Percentiles rank a stretch among this genome's conserved stretches.
These are phyloP conservation scores for Pterois miles DNA, from an alignment of 2,797 vertebrate genomes.

Conservation along the genomic window DNA sequence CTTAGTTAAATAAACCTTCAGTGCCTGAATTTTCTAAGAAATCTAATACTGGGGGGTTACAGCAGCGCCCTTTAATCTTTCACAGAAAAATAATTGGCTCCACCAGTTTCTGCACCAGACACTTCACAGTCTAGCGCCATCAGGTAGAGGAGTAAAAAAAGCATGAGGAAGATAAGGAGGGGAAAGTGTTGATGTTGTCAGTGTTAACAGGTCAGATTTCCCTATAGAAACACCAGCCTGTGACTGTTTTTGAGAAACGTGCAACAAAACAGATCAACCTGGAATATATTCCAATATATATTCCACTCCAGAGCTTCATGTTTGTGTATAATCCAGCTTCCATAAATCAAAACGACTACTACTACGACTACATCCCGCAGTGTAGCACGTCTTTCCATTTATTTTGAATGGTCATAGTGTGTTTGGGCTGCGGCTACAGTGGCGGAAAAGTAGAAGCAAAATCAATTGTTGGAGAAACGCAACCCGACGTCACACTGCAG, in stretches of 20 bases:
- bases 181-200: constrained; percentile 17
- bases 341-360: constrained; percentile 2
- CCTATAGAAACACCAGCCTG: constrained; percentile 2
- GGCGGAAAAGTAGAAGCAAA: too few relatives aligned
- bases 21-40: constrained; percentile 38
- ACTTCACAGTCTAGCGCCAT: constrained; percentile 12
- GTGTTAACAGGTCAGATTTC: constrained; percentile 11
- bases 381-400: too few relatives aligned
- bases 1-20: constrained; percentile 35
- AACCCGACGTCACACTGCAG: too few relatives aligned
- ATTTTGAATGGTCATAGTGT: too few relatives aligned
- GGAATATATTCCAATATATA: too few relatives aligned
- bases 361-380: too few relatives aligned
- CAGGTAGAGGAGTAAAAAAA: constrained; percentile 40
- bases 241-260: constrained; percentile 27
- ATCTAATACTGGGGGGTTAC: background rate
- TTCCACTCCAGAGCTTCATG: background rate
- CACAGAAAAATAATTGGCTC: constrained; percentile 12
- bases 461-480: too few relatives aligned
- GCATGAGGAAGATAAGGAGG: background rate
- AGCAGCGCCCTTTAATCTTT: constrained; percentile 9
- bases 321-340: background rate
- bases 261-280: background rate
- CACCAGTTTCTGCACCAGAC: constrained; percentile 16
- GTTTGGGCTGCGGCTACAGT: too few relatives aligned